Percentiles rank a stretch among this genome's conserved stretches.
phyloP scores from a whole-genome alignment of 2,888 invertebrate genomes.

The Cremastinae sp. region DNA sequence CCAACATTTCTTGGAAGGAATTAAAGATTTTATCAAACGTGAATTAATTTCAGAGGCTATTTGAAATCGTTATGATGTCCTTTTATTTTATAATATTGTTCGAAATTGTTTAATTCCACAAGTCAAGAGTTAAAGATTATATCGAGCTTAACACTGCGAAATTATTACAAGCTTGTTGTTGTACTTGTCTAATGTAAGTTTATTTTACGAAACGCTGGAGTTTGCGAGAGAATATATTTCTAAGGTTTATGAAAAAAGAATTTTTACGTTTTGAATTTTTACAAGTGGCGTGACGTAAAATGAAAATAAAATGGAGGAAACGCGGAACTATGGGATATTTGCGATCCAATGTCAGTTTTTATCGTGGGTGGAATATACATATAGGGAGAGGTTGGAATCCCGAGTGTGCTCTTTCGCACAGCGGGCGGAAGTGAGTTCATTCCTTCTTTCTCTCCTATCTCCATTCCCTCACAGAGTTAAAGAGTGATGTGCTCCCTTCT shows the following conservation, averaged over 20 bases:
- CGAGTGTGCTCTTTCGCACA: constrained; percentile 41
- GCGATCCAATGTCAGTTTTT: constrained; percentile 22
- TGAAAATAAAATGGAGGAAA: background rate
- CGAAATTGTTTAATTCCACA: no score
- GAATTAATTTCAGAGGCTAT: no score
- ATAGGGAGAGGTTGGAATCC: constrained; percentile 58
- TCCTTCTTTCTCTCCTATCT: constrained; percentile 14
- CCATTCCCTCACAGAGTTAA: constrained; percentile 24
- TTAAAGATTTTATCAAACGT: no score
- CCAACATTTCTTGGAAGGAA: no score
- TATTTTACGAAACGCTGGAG: no score
- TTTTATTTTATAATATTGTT: no score
- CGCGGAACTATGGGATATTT: background rate
- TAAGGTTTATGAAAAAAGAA: background rate
- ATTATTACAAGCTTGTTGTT: no score
- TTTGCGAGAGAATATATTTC: no score
- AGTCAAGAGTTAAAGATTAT: no score
- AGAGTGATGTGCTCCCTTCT: constrained; percentile 62
- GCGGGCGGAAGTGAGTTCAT: constrained; percentile 57
- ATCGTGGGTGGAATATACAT: constrained; percentile 64
- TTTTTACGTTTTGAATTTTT: background rate
- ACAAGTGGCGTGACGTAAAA: constrained; percentile 5
- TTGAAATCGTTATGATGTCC: no score
- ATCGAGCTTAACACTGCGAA: no score
- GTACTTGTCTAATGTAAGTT: no score